Conservation (phyloP, 2,113 vertebrate genomes). For the Callipepla californica region DNA sequence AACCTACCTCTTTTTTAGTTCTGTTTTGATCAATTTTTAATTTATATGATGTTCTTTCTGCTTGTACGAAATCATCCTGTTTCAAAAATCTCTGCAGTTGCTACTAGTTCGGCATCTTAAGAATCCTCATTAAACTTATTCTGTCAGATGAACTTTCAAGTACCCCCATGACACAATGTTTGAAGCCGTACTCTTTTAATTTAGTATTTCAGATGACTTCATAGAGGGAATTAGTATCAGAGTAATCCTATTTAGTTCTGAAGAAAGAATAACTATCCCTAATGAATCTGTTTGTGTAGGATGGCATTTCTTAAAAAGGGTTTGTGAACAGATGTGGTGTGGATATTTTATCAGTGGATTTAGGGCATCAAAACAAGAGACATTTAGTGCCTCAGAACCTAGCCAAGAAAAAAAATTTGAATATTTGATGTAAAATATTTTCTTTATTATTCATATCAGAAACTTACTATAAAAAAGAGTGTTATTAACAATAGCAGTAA, state of each 20-base stretch:
- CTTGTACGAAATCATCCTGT: background rate
- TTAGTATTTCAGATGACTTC: background rate
- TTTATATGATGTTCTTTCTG: background rate
- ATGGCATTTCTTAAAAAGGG: background rate
- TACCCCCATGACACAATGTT: background rate
- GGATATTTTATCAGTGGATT: background rate
- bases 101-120: background rate
- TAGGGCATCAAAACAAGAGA: background rate
- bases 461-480: background rate
- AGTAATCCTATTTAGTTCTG: background rate
- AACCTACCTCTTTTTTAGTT: background rate
- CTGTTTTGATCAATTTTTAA: background rate
- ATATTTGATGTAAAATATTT: background rate
- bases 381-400: background rate
- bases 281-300: background rate
- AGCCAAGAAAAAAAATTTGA: background rate
- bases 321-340: background rate
- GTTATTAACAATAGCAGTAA: background rate
- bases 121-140: background rate
- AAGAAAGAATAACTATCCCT: background rate
- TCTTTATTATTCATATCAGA: background rate
- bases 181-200: background rate
- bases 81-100: background rate
- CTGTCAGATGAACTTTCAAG: background rate
- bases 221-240: background rate